Evolutionary conservation across 2,797 vertebrate genomes (phyloP).

Genomic region (Notoglanidium macrostoma): DNA sequence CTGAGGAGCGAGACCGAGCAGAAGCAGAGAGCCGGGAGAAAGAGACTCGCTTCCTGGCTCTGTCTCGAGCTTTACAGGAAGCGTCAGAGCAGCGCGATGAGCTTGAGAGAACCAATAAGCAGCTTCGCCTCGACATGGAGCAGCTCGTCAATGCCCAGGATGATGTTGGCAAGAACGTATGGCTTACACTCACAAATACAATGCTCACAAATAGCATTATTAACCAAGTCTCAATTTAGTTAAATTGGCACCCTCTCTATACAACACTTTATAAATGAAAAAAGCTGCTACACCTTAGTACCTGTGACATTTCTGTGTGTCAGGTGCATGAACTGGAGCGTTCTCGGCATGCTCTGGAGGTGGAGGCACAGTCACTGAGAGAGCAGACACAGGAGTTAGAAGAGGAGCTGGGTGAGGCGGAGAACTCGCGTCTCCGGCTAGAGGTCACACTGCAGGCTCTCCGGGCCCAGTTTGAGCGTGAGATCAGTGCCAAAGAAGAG

Average conservation of each 20-base stretch:
- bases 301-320: background rate
- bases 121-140: constrained; percentile 86
- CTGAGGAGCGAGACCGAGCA: constrained; percentile 84
- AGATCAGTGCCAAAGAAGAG: constrained; percentile 84
- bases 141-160: constrained; percentile 90
- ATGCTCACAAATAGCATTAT: background rate
- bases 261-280: background rate
- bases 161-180: constrained; percentile 89
- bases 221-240: background rate
- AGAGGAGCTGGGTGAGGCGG: constrained; percentile 84
- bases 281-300: background rate
- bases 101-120: constrained; percentile 86
- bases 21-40: constrained; percentile 90
- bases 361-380: constrained; percentile 80
- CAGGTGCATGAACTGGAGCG: constrained; percentile 92
- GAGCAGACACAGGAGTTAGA: constrained; percentile 88
- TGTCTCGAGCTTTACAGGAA: constrained; percentile 83
- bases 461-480: constrained; percentile 89
- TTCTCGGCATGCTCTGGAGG: constrained; percentile 78
- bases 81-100: constrained; percentile 83
- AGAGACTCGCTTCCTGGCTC: constrained; percentile 82
- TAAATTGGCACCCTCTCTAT: background rate
- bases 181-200: constrained; percentile 34
- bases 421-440: constrained; percentile 86
- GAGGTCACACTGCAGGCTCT: constrained; percentile 91